Evolutionary conservation across 1,140 invertebrate species (phyloP), one percentile per base, ranked within the genome.

Genomic region (Drosophila lini): DNA sequence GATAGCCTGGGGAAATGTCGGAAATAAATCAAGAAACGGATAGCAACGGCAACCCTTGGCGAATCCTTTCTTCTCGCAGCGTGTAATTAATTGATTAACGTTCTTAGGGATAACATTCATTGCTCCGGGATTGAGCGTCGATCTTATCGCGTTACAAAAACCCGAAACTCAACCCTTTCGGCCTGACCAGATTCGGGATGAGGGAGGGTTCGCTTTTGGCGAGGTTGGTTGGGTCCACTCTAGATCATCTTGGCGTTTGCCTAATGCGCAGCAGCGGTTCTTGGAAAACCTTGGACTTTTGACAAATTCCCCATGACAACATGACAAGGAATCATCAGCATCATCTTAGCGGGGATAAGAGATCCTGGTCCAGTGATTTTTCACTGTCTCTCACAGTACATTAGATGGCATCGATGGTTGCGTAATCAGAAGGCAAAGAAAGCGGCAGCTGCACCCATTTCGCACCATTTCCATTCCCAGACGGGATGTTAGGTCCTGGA

Each of bases 71-170:
- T 56, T 52, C 42, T 45, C 84, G 68, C 84, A 83, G 84, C 85
- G 75, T 89, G 84, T 84, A 89, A 89, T 89, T 89, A 89, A 89
- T 89, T 89, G 84, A 89, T 89, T 89, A 89, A 89, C 84, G 77
- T 89, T 78, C 84, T 89, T 89, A 90, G 74, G 84, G 85, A 89
- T 81, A 84, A 61, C 78, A 69, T 81, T 83, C 44, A 47, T 68
- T 57, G 52, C 52, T 38, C 57, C 61, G 57, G 69, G 78, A 84
- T 84, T 84, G 80, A 71, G 67, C 8, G 47, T 38, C 80, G 84
- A 89, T 89, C 80, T 89, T 89, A 89, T 89, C 84, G 70, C 48
- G 58, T 89, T 89, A 89, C 84, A 88, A 78, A 78, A 78, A 78
- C 84, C 58, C 80, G 52, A 70, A 34, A 25, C 59, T 32, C 76